Evolutionary conservation across 2,113 vertebrate genomes (phyloP).

Genomic region (Chunga burmeisteri): DNA sequence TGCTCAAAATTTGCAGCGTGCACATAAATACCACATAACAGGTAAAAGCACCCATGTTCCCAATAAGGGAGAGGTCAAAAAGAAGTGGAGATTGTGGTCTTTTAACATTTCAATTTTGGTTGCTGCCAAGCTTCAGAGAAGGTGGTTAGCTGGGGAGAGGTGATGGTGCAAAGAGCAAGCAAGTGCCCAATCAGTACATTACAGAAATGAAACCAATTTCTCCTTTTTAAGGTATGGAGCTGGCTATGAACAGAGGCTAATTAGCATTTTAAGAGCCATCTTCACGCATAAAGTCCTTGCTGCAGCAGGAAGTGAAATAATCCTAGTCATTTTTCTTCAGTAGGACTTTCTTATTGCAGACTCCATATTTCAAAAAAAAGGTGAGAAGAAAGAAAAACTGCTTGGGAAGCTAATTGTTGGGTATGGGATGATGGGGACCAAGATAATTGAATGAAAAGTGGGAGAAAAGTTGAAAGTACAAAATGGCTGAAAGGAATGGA

Average conservation of each 20-base stretch:
- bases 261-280: neutral
- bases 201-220: neutral
- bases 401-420: neutral
- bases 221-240: neutral
- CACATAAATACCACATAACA: neutral
- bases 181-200: neutral
- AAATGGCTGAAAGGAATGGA: neutral
- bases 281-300: neutral
- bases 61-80: neutral
- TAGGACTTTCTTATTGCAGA: neutral
- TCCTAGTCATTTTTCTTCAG: neutral
- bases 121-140: neutral
- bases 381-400: neutral
- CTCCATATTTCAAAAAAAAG: neutral
- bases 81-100: neutral
- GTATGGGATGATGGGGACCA: neutral
- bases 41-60: neutral
- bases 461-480: neutral
- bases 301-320: neutral
- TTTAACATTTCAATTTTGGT: neutral
- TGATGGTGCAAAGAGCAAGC: neutral
- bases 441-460: neutral
- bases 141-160: neutral
- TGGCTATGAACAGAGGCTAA: neutral
- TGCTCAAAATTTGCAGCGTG: neutral